Percentiles rank a stretch among this genome's conserved stretches.
Conservation (phyloP, 2,797 vertebrate genomes). For the Spizella passerina region DNA sequence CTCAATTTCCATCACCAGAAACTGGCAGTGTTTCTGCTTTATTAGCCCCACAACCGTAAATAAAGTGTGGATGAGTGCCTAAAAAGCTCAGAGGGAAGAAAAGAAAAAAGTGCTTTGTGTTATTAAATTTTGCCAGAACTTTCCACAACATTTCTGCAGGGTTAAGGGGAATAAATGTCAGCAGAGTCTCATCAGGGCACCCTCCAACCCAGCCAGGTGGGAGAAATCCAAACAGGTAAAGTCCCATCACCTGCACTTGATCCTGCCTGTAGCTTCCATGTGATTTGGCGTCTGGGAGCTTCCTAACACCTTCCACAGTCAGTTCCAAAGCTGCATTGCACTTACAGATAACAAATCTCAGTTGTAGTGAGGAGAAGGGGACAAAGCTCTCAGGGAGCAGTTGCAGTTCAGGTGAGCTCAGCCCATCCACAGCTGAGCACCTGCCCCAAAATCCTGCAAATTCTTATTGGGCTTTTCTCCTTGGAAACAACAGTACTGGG, state of each 20-base stretch:
- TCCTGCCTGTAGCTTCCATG: background rate
- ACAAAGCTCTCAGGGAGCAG: background rate
- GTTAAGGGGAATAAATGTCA: background rate
- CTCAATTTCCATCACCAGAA: background rate
- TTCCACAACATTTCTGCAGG: background rate
- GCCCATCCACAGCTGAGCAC: rapidly evolving
- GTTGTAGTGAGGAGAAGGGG: background rate
- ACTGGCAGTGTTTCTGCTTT: background rate
- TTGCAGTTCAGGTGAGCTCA: rapidly evolving
- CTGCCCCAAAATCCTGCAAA: background rate
- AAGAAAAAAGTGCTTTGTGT: background rate
- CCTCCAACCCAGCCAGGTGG: background rate
- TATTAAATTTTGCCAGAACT: background rate
- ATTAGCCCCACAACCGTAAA: background rate
- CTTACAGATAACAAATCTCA: background rate
- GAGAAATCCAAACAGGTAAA: background rate
- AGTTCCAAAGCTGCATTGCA: background rate
- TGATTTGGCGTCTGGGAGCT: background rate
- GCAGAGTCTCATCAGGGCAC: background rate
- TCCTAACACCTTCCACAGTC: background rate
- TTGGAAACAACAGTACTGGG: too few relatives aligned
- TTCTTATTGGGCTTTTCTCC: rapidly evolving
- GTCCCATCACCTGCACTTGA: background rate
- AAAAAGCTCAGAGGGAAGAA: background rate
- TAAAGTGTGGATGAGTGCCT: background rate